These are phyloP conservation scores for Pelagia noctiluca DNA, from an alignment of 30 jellyfish, hydroid and myxozoan species.

Conservation along the genomic window DNA sequence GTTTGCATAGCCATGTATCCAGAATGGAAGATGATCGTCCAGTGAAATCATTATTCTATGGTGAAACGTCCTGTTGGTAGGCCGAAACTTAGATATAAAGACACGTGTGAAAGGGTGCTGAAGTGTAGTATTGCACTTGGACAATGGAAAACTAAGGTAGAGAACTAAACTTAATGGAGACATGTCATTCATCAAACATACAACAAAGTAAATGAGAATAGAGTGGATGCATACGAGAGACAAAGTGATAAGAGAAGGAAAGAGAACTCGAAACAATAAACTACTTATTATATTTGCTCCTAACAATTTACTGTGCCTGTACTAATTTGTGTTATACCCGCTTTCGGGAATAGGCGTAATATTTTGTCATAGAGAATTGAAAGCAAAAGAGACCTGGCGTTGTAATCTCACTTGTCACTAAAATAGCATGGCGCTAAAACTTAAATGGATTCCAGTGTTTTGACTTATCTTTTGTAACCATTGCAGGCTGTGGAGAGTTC, in stretches of 20 bases:
- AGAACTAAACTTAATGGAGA: background rate
- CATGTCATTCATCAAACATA: background rate
- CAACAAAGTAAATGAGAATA: slow-evolving; percentile 25
- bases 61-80: slow-evolving; percentile 59
- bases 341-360: too few relatives aligned
- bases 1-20: slow-evolving; percentile 37
- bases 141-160: slow-evolving; percentile 6
- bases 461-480: background rate
- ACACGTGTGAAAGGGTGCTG: slow-evolving; percentile 55
- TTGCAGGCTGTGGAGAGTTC: slow-evolving; percentile 94
- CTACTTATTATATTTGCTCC: too few relatives aligned
- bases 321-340: too few relatives aligned
- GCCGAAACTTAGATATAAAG: slow-evolving; percentile 57
- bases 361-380: too few relatives aligned
- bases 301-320: too few relatives aligned
- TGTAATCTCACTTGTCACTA: background rate
- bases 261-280: too few relatives aligned
- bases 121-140: slow-evolving; percentile 4
- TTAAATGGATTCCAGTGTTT: background rate
- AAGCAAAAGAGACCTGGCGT: too few relatives aligned
- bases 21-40: slow-evolving; percentile 34
- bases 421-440: background rate
- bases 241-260: slow-evolving; percentile 34
- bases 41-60: slow-evolving; percentile 25
- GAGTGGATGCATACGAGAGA: slow-evolving; percentile 10